Percentiles rank a stretch among this genome's conserved stretches.
phyloP scores from a whole-genome alignment of 2,888 invertebrate genomes.

The Epistrophe grossulariae region DNA sequence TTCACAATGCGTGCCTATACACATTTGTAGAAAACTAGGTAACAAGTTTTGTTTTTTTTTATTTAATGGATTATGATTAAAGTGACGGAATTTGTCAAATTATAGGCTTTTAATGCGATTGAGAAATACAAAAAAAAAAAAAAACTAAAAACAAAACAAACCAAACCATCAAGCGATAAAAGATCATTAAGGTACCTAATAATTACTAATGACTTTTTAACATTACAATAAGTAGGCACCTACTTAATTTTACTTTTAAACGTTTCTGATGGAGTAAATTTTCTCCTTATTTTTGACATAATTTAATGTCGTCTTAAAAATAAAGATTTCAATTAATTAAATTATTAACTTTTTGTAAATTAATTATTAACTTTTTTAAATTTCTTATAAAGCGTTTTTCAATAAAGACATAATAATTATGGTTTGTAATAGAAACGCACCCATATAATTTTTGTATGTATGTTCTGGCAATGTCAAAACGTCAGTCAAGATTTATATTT shows the following conservation, averaged over 20 bases:
- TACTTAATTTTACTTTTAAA: neutral
- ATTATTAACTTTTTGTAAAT: too few relatives aligned
- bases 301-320: too few relatives aligned
- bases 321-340: too few relatives aligned
- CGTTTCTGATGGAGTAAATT: neutral
- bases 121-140: neutral
- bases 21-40: neutral
- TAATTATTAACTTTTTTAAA: too few relatives aligned
- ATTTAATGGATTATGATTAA: neutral
- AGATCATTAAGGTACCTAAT: neutral
- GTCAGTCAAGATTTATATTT: too few relatives aligned
- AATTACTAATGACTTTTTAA: slow-evolving; percentile 3
- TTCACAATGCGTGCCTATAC: neutral
- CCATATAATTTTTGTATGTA: too few relatives aligned
- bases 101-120: slow-evolving; percentile 22
- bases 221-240: neutral
- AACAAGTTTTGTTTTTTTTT: neutral
- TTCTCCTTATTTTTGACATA: too few relatives aligned
- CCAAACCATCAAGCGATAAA: neutral
- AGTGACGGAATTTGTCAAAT: slow-evolving; percentile 20
- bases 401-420: too few relatives aligned
- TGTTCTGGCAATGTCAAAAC: too few relatives aligned
- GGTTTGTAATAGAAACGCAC: too few relatives aligned
- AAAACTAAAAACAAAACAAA: neutral
- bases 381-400: too few relatives aligned